Conservation (phyloP, 64 coral and sea anemone genomes). For the Montipora cactus region DNA sequence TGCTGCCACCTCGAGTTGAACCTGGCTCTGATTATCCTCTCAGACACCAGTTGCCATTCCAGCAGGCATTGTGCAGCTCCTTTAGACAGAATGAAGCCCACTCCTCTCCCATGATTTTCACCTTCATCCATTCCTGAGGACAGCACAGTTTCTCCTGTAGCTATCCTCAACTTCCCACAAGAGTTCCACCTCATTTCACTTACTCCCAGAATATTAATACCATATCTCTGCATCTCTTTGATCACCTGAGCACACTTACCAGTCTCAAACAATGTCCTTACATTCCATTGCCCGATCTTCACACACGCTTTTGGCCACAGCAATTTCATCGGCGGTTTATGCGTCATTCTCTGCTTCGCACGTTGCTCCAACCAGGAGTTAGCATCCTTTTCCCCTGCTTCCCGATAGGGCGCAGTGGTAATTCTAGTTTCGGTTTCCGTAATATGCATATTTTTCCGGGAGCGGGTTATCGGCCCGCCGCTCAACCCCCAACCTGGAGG, state of each 20-base stretch:
- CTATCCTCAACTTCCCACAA: slow-evolving; percentile 1
- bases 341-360: not conserved
- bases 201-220: slow-evolving; percentile 53
- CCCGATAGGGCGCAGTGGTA: slow-evolving; percentile 14
- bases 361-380: not conserved
- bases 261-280: slow-evolving; percentile 40
- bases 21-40: slow-evolving; percentile 18
- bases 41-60: slow-evolving; percentile 5
- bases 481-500: too few species aligned
- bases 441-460: slow-evolving; percentile 13
- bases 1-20: slow-evolving; percentile 23
- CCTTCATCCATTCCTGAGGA: slow-evolving; percentile 44
- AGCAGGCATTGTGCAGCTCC: slow-evolving; percentile 2
- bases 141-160: slow-evolving; percentile 27
- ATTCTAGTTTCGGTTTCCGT: slow-evolving; percentile 12
- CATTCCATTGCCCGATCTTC: slow-evolving; percentile 22
- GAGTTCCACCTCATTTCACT: slow-evolving; percentile 56
- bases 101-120: slow-evolving; percentile 31
- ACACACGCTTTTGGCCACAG: not conserved
- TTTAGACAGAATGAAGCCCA: slow-evolving; percentile 53
- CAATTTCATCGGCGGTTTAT: not conserved
- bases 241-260: slow-evolving; percentile 33
- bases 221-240: slow-evolving; percentile 23
- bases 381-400: not conserved
- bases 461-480: not conserved